Percentiles rank a stretch among this genome's conserved stretches.
Evolutionary conservation across 2,888 invertebrate genomes (phyloP).

Genomic region (Sisyra nigra): DNA sequence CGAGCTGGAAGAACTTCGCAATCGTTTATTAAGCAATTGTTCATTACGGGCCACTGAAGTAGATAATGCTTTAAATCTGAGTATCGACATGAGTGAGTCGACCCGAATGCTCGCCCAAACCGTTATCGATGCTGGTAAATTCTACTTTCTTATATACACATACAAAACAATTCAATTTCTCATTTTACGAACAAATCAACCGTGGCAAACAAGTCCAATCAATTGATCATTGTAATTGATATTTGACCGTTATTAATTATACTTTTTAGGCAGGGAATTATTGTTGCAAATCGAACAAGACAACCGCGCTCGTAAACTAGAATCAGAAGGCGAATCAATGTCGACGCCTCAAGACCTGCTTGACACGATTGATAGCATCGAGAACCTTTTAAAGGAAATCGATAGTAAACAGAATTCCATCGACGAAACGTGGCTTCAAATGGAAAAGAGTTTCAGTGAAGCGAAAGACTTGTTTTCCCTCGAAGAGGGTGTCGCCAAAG

Average conservation of each 20-base stretch:
- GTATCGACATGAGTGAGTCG: slow-evolving; percentile 33
- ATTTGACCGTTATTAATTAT: slow-evolving; percentile 3
- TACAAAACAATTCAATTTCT: neutral
- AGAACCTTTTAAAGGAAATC: slow-evolving; percentile 36
- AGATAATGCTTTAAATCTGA: slow-evolving; percentile 35
- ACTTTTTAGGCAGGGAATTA: slow-evolving; percentile 27
- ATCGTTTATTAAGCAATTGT: slow-evolving; percentile 32
- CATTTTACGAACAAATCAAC: slow-evolving; percentile 3
- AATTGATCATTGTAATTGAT: slow-evolving; percentile 7
- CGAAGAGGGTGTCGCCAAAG: slow-evolving; percentile 48
- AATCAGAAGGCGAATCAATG: slow-evolving; percentile 24
- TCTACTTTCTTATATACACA: neutral
- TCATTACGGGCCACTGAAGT: slow-evolving; percentile 37
- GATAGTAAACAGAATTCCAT: slow-evolving; percentile 41
- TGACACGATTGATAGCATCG: slow-evolving; percentile 40
- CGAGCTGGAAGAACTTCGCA: slow-evolving; percentile 43
- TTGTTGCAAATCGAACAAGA: slow-evolving; percentile 27
- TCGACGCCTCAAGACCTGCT: slow-evolving; percentile 40
- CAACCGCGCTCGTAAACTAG: slow-evolving; percentile 25
- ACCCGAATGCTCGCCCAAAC: slow-evolving; percentile 30
- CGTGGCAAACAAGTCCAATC: neutral
- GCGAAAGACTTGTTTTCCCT: slow-evolving; percentile 41
- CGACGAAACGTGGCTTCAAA: slow-evolving; percentile 40
- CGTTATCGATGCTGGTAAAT: slow-evolving; percentile 30
- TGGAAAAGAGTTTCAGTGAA: slow-evolving; percentile 39